Percentiles rank a stretch among this genome's conserved stretches.
Evolutionary conservation across 2,113 vertebrate genomes (phyloP).

Genomic region (Corvus cornix): DNA sequence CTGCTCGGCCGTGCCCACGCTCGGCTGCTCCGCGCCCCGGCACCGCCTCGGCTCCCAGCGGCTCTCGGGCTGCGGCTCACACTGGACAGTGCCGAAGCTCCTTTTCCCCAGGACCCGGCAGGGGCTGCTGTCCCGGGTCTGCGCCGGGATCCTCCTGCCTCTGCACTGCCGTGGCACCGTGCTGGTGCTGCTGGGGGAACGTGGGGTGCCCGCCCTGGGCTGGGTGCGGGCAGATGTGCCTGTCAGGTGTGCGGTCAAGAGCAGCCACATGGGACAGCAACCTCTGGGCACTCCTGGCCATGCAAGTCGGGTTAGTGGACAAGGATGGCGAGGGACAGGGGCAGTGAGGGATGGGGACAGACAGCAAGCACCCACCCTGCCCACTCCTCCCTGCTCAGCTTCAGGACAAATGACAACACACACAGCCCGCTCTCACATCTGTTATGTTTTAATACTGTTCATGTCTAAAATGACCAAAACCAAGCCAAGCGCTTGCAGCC

Average conservation of each 20-base stretch:
- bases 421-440: fast-evolving
- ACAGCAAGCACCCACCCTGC: neutral
- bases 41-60: neutral
- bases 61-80: neutral
- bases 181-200: neutral
- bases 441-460: slow-evolving; percentile 52
- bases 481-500: neutral
- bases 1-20: neutral
- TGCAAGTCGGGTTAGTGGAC: neutral
- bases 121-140: neutral
- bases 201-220: too few relatives aligned
- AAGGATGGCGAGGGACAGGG: fast-evolving
- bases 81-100: neutral
- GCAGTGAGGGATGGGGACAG: neutral
- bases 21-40: neutral
- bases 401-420: neutral
- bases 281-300: neutral
- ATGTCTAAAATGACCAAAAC: slow-evolving; percentile 44
- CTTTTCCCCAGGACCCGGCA: neutral
- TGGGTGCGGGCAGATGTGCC: neutral
- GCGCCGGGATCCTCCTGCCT: neutral
- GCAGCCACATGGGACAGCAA: neutral
- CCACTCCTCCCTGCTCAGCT: neutral
- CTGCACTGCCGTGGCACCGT: neutral
- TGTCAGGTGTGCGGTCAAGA: neutral